These are phyloP conservation scores for Meda fulgida DNA, from an alignment of 2,797 vertebrate species.

Conservation along the genomic window DNA sequence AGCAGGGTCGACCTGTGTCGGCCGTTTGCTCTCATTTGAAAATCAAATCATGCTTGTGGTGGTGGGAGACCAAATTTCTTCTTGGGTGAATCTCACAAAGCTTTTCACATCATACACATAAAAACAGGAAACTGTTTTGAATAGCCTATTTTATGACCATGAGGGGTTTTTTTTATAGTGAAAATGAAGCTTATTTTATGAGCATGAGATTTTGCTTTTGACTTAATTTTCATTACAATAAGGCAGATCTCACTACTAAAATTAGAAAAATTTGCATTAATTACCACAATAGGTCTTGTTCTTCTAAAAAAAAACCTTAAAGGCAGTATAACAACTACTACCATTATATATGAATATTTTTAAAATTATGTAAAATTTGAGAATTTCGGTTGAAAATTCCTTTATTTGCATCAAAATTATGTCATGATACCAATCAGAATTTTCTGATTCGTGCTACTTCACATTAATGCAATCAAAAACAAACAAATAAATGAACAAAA, in stretches of 20 bases:
- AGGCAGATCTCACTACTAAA: neutral
- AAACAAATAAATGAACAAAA: neutral
- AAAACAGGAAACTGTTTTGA: neutral
- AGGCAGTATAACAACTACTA: neutral
- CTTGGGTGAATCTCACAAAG: constrained; percentile 1
- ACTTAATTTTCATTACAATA: neutral
- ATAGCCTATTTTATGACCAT: neutral
- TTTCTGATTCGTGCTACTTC: neutral
- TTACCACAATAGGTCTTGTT: neutral
- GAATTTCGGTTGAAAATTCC: neutral
- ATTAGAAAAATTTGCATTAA: too few species aligned
- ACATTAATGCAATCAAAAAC: neutral
- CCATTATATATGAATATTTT: neutral
- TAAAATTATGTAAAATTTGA: neutral
- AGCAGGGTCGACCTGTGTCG: neutral
- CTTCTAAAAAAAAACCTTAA: neutral
- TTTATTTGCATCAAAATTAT: neutral
- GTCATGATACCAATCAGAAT: neutral
- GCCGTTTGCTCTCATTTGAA: constrained; percentile 1
- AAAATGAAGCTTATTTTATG: neutral
- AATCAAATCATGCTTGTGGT: constrained; percentile 23
- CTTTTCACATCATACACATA: neutral
- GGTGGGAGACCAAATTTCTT: neutral
- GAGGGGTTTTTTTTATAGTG: neutral
- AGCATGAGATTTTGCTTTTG: neutral